Conservation (phyloP, 2,888 invertebrate species). For the Rhamphomyia laevipes region DNA sequence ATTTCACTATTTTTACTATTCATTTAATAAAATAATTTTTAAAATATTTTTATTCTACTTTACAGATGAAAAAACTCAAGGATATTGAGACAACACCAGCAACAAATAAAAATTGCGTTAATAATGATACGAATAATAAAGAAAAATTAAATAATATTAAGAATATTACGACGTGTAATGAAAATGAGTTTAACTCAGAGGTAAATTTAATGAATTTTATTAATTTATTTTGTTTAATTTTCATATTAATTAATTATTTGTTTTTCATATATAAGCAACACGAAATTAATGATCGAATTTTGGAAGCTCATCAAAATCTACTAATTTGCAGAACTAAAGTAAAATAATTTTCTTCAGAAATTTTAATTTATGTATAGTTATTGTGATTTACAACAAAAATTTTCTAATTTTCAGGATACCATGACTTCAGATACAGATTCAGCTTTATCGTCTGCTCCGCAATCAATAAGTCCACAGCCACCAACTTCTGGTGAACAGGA, state of each 20-base stretch:
- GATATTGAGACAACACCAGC: constrained; percentile 38
- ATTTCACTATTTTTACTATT: too few relatives aligned
- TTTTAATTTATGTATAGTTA: background rate
- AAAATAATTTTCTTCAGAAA: constrained; percentile 1
- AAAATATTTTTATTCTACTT: constrained; percentile 17
- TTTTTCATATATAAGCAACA: constrained; percentile 19
- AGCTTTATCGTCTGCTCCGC: constrained; percentile 55
- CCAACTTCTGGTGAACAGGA: constrained; percentile 30
- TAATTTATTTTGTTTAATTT: constrained; percentile 4
- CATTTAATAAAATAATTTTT: too few relatives aligned
- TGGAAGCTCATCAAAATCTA: constrained; percentile 21
- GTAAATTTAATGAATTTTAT: constrained; percentile 6
- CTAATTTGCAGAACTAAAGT: constrained; percentile 29
- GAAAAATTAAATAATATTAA: constrained; percentile 17
- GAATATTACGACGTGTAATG: constrained; percentile 23
- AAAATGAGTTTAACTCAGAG: constrained; percentile 15
- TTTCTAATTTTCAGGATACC: constrained; percentile 19
- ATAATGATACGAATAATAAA: constrained; percentile 17
- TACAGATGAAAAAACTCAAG: constrained; percentile 44
- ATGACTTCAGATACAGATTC: constrained; percentile 50
- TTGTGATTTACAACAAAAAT: too few relatives aligned
- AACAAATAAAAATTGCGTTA: constrained; percentile 13
- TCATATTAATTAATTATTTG: constrained; percentile 1
- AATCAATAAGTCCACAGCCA: constrained; percentile 58
- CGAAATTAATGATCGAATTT: constrained; percentile 22